Evolutionary conservation across 2,888 invertebrate genomes (phyloP), one percentile per base, ranked within the genome.

Genomic region (Nysson spinosus): DNA sequence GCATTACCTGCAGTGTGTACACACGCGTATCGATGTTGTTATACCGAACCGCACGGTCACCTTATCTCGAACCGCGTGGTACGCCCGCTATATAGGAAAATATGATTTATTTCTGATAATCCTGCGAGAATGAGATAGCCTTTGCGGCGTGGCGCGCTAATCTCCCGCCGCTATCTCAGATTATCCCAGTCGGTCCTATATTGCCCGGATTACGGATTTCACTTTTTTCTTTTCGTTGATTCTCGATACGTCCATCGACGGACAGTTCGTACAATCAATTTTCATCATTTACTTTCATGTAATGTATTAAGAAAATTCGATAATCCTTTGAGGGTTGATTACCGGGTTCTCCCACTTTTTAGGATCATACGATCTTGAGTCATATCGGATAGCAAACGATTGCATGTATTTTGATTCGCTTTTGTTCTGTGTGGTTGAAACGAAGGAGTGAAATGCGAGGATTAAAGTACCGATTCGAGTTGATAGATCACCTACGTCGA

Each of bases 101-200:
- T 83, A 87, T 85, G 87, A 87, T 87, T 87, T 87, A 87, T 86
- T 85, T 83, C 83, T 83, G 85, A 83, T 87, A 87, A 87, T 86
- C 85, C 85, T 69, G 69, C 58, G 79, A 72, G 77, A 74, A 77
- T 76, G 75, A 82, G 84, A 85, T 83, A 85, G 77, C 82, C 77
- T 84, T 85, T 84, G 84, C 81, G 83, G 83, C 76, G 74, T 65
- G 79, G 72, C 75, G 50, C 72, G 72, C 77, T 84, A 84, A 83
- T 84, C 84, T 81, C 64, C 67, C 14, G 20, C 44, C 51, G 75
- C 70, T 83, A 84, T 85, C 85, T 68, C 71, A 77, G 85, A 84
- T 87, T 85, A 86, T 82, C 84, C 81, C 76, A 40, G 68, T 67
- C 75, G 74, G 54, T 77, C 80, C 80, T 85, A 83, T 79, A 79